Percentiles rank a stretch among this genome's conserved stretches.
phyloP scores from a whole-genome alignment of 2,113 vertebrate species.

The Lophura nycthemera region DNA sequence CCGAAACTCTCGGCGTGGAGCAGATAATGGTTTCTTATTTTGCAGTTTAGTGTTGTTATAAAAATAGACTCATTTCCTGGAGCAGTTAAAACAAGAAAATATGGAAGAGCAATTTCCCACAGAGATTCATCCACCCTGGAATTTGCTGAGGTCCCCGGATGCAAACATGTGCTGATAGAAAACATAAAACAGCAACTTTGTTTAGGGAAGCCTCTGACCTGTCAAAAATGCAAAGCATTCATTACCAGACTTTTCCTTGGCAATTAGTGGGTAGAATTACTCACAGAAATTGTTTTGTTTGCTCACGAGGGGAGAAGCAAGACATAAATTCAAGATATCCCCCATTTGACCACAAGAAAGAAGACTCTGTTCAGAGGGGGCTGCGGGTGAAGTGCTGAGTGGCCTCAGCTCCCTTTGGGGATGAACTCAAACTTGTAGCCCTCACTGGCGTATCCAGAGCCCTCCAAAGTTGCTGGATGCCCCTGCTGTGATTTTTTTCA shows the following conservation, averaged over 20 bases:
- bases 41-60: slow-evolving; percentile 14
- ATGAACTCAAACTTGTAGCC: not conserved
- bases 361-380: not conserved
- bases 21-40: slow-evolving; percentile 35
- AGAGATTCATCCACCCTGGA: slow-evolving; percentile 41
- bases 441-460: not conserved
- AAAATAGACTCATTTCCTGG: slow-evolving; percentile 65
- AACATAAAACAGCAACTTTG: slow-evolving; percentile 42
- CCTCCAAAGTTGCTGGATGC: not conserved
- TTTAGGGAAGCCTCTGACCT: slow-evolving; percentile 64
- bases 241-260: slow-evolving; percentile 57
- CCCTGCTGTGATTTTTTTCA: not conserved
- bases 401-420: not conserved
- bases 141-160: slow-evolving; percentile 45
- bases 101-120: slow-evolving; percentile 58
- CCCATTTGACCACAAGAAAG: slow-evolving; percentile 35
- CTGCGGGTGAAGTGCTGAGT: not conserved
- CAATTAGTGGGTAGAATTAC: slow-evolving; percentile 51
- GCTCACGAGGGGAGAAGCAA: slow-evolving; percentile 26
- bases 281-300: slow-evolving; percentile 53
- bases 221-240: slow-evolving; percentile 64
- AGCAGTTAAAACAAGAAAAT: slow-evolving; percentile 41
- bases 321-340: slow-evolving; percentile 47
- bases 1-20: not conserved
- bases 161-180: slow-evolving; percentile 25